Percentiles rank a stretch among this genome's conserved stretches.
phyloP scores from a whole-genome alignment of 2,888 invertebrate genomes.

The Acleris laterana region DNA sequence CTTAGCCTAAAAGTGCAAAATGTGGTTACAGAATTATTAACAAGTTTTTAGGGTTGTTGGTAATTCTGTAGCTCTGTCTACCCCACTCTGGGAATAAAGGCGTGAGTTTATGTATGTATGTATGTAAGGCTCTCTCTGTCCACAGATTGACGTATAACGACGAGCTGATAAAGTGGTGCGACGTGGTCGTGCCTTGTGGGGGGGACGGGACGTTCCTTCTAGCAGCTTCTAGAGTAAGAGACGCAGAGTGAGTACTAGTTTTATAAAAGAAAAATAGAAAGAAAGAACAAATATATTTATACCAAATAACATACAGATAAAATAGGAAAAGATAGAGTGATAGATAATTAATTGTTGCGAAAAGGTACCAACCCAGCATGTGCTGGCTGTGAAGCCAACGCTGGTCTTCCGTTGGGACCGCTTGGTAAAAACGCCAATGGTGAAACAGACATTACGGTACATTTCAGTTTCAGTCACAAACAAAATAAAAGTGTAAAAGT shows the following conservation, averaged over 20 bases:
- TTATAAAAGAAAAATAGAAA: too few species aligned
- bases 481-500: neutral
- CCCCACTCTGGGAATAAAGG: too few species aligned
- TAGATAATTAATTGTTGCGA: neutral
- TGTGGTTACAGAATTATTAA: too few species aligned
- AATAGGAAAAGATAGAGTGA: too few species aligned
- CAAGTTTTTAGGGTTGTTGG: too few species aligned
- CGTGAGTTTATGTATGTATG: too few species aligned
- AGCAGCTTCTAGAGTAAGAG: conserved; percentile 92
- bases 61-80: too few species aligned
- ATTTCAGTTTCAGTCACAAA: neutral
- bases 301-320: neutral
- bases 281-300: neutral
- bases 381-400: neutral
- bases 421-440: neutral
- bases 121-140: too few species aligned
- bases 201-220: conserved; percentile 99
- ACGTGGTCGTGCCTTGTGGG: conserved; percentile 93
- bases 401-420: neutral
- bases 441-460: neutral
- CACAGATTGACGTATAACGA: conserved; percentile 75
- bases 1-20: too few species aligned
- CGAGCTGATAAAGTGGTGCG: conserved; percentile 93
- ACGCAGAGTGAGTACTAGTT: conserved; percentile 69
- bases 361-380: neutral